Evolutionary conservation across 2,797 vertebrate species (phyloP).

Genomic region (Schizopygopsis pylzovi): DNA sequence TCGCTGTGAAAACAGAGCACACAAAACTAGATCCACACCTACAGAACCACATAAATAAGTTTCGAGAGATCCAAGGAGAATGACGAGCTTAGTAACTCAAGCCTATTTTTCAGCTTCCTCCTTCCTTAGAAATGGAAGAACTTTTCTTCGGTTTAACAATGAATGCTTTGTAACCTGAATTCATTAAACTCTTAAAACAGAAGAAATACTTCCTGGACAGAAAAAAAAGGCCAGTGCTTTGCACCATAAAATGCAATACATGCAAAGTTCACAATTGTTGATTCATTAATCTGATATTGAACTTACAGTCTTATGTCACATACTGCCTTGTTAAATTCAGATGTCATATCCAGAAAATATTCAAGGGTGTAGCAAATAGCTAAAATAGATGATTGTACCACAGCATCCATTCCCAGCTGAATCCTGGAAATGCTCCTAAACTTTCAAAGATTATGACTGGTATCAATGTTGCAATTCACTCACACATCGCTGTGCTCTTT

Average conservation of each 20-base stretch:
- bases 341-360: neutral
- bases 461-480: too few species aligned
- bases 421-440: neutral
- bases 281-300: neutral
- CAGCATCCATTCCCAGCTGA: neutral
- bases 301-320: neutral
- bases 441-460: too few species aligned
- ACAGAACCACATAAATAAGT: neutral
- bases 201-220: neutral
- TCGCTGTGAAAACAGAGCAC: slow-evolving; percentile 10
- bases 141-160: neutral
- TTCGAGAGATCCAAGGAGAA: neutral
- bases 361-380: neutral
- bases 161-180: neutral
- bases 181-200: neutral
- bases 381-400: neutral
- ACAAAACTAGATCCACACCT: slow-evolving; percentile 22
- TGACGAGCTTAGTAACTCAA: slow-evolving; percentile 38
- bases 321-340: too few species aligned
- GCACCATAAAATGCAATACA: neutral
- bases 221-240: too few species aligned
- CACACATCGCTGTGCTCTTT: too few species aligned
- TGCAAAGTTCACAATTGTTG: neutral
- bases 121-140: slow-evolving; percentile 64
- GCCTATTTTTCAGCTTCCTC: slow-evolving; percentile 59